Evolutionary conservation across 2,113 vertebrate genomes (phyloP), one percentile per base, ranked within the genome.

Genomic region (Galeopterus variegatus): DNA sequence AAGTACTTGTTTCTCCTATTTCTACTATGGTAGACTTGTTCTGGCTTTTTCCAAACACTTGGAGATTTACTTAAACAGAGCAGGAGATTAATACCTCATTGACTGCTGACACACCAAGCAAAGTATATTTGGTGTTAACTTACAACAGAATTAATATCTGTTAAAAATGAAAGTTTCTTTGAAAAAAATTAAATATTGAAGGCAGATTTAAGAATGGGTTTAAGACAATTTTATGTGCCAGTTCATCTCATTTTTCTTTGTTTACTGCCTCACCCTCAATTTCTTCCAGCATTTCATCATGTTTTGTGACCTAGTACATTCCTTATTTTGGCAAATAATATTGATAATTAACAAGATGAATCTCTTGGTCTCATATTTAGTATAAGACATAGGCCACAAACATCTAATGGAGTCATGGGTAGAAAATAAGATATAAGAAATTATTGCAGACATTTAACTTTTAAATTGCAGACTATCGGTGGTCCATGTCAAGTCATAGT

Each of bases 401-500:
- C 98, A 98, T 98, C 98, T 98, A 96, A 97, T 98, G 98, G 95
- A 96, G 96, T 98, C 98, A 97, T 97, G 97, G 98, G 95, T 98
- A 98, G 98, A 98, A 98, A 98, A 98, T 94, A 98, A 98, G 98
- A 90, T 98, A 77, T 97, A 98, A 98, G 98, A 98, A 97, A 98
- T 99, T 98, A 98, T 98, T 99, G 98, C 98, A 99, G 98, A 98
- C 99, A 82, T 99, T 98, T 99, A 99, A 99, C 99, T 99, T 99
- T 99, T 99, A 98, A 99, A 99, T 99, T 99, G 98, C 99, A 99
- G 99, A 99, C 98, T 98, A 99, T 99, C 98, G 99, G 98, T 99
- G 99, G 99, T 98, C 99, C 99, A 98, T 99, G 99, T 98, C 99
- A 99, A 99, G 99, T 99, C 99, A 99, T 99, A 99, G 99, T 99